Conservation (phyloP, 2,888 invertebrate genomes). For the Drosophila meridiana region DNA sequence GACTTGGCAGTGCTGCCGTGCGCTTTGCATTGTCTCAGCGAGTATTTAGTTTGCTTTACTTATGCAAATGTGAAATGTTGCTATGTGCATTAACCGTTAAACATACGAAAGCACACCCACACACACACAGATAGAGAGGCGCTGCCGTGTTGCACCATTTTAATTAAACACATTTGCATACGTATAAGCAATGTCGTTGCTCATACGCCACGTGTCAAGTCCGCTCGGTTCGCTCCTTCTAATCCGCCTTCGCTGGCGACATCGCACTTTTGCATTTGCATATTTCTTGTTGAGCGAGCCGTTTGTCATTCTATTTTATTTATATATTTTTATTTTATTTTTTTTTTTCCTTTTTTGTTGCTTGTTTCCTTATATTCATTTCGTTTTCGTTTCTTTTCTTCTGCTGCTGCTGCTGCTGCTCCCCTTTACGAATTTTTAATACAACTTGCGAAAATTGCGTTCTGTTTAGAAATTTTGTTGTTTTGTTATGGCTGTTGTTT, state of each 20-base stretch:
- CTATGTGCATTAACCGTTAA: conserved; percentile 52
- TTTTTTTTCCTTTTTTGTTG: not conserved
- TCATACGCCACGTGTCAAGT: conserved; percentile 58
- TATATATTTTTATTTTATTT: conserved; percentile 23
- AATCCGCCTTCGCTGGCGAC: conserved; percentile 29
- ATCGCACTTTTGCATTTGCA: conserved; percentile 59
- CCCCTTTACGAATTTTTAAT: conserved; percentile 41
- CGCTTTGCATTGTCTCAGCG: conserved; percentile 37
- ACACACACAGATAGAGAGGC: conserved; percentile 11
- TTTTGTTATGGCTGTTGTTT: conserved; percentile 30
- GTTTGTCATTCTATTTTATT: conserved; percentile 58
- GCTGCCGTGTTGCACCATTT: conserved; percentile 59
- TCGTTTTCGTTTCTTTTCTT: conserved; percentile 9
- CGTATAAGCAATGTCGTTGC: conserved; percentile 56
- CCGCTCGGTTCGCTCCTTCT: conserved; percentile 21
- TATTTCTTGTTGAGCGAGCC: conserved; percentile 59
- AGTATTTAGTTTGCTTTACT: conserved; percentile 63
- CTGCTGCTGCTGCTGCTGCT: not conserved
- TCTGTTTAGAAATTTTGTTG: conserved; percentile 49
- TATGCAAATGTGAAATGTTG: conserved; percentile 66
- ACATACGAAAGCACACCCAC: conserved; percentile 15
- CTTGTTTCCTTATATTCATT: conserved; percentile 10
- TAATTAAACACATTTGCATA: conserved; percentile 73
- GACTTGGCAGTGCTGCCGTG: conserved; percentile 13
- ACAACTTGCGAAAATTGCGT: conserved; percentile 60